Conservation (phyloP, 2,113 vertebrate species). For the Nerophis ophidion region DNA sequence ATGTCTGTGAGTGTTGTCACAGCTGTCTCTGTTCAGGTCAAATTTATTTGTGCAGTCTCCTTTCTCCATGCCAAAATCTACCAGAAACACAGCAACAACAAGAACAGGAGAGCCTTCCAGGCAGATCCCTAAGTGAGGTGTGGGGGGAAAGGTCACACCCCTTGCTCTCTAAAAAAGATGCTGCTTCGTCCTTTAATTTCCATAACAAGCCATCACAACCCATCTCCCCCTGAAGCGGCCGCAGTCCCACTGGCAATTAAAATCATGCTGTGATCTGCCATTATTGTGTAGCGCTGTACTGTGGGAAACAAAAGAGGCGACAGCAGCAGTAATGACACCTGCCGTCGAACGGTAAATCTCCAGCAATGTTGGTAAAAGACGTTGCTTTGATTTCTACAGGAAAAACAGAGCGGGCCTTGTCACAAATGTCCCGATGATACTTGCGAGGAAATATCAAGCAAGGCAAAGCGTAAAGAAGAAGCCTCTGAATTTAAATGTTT, state of each 20-base stretch:
- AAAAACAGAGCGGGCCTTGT: constrained; percentile 34
- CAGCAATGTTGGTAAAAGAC: constrained; percentile 48
- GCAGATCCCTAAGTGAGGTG: constrained; percentile 43
- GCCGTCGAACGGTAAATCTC: constrained; percentile 58
- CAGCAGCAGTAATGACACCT: constrained; percentile 49
- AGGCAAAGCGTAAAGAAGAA: constrained; percentile 23
- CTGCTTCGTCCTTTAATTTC: constrained; percentile 63
- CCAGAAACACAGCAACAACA: constrained; percentile 24
- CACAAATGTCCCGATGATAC: constrained; percentile 38
- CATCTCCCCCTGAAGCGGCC: constrained; percentile 65
- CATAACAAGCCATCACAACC: constrained; percentile 70
- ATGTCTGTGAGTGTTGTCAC: constrained; percentile 29
- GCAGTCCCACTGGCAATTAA: constrained; percentile 75
- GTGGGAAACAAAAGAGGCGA: constrained; percentile 59
- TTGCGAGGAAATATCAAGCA: constrained; percentile 47
- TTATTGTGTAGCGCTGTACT: constrained; percentile 54
- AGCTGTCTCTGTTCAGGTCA: constrained; percentile 21
- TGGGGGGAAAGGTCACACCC: constrained; percentile 45
- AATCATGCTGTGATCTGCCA: constrained; percentile 76
- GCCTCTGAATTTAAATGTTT: not conserved
- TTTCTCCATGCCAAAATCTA: constrained; percentile 15
- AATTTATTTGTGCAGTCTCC: constrained; percentile 27
- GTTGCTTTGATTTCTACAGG: constrained; percentile 54
- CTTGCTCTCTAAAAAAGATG: constrained; percentile 45
- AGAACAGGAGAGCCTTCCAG: constrained; percentile 25